Base-by-base conservation (phyloP, 2,797 vertebrate genomes). In the Apodemus agrarius region DNA sequence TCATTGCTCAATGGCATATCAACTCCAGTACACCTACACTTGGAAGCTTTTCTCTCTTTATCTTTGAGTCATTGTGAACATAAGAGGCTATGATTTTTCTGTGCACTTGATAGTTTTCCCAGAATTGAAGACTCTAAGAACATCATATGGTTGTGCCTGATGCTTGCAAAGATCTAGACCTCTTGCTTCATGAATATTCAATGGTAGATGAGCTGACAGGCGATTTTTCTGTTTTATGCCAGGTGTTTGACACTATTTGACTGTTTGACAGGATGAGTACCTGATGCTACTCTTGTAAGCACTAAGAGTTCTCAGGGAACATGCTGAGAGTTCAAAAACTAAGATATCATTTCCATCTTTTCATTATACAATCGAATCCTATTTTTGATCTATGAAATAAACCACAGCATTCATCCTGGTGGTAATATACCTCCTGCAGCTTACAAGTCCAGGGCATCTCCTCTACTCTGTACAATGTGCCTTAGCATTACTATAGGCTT, bases 271-370 rank as follows among this genome's bases (percentile, higher is more conserved):
- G 75, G 80, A 72, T 94, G 84, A 94, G 6, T 13, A 14, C 26
- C 14, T 57, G 46, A 0, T 29, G 8, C 74, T 34, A 65, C 40
- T 89, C 76, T 76, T 59, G 75, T 75, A 65, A 57, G 26, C 14
- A 8, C 49, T 22, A 52, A 97, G 93, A 91, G 31, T 43, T 65
- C 26, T 93, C 75, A 67, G 76, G 0, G 37, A 93, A 31, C 86
- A 78, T 49, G 78, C 69, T 91, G 82, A 83, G 96, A 97, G 90
- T 93, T 84, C 67, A 89, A 75, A 52, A 92, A 57, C 74, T 89
- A 89, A 93, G 75, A 92, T 75, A 63, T 37, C 49, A 76, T 90
- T 49, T 72, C 52, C 87, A 94, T 81, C 82, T 85, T 40, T 88
- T 61, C 13, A 29, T 31, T 78, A 12, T 34, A 87, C 8, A 84